phyloP scores from a whole-genome alignment of 2,113 vertebrate species.

The Sapajus apella region DNA sequence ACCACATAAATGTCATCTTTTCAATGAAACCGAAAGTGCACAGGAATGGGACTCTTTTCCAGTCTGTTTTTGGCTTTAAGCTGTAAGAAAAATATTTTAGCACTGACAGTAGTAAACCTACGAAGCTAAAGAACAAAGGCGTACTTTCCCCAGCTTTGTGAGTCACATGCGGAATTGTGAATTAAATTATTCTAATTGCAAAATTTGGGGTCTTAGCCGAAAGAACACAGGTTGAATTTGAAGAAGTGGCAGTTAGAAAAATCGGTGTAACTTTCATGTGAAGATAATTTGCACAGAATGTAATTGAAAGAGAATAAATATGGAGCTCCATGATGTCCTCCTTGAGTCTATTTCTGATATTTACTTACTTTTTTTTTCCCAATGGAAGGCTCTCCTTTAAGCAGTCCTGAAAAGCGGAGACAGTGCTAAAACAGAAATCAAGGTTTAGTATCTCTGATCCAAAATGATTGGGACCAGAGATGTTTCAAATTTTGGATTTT shows the following conservation, averaged over 20 bases:
- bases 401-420: slow-evolving; percentile 18
- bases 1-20: slow-evolving; percentile 71
- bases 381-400: slow-evolving; percentile 18
- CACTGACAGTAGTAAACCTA: slow-evolving; percentile 56
- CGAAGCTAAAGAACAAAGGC: slow-evolving; percentile 59
- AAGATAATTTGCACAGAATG: slow-evolving; percentile 63
- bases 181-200: slow-evolving; percentile 73
- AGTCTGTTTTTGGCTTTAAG: slow-evolving; percentile 72
- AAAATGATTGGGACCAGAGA: not conserved
- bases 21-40: slow-evolving; percentile 34
- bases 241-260: slow-evolving; percentile 68
- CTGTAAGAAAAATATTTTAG: slow-evolving; percentile 68
- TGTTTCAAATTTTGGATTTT: not conserved
- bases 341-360: slow-evolving; percentile 66
- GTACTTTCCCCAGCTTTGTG: slow-evolving; percentile 42
- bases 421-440: slow-evolving; percentile 27
- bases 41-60: slow-evolving; percentile 16
- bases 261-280: slow-evolving; percentile 53
- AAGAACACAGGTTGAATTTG: slow-evolving; percentile 66
- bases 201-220: slow-evolving; percentile 62
- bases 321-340: slow-evolving; percentile 1
- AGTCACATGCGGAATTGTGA: slow-evolving; percentile 61
- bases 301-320: slow-evolving; percentile 75
- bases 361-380: slow-evolving; percentile 32
- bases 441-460: not conserved